A percentile compares a stretch with the other conserved stretches of the same genome.
Evolutionary conservation across 1,140 invertebrate genomes (phyloP).

Genomic region (Melipona quadrifasciata): DNA sequence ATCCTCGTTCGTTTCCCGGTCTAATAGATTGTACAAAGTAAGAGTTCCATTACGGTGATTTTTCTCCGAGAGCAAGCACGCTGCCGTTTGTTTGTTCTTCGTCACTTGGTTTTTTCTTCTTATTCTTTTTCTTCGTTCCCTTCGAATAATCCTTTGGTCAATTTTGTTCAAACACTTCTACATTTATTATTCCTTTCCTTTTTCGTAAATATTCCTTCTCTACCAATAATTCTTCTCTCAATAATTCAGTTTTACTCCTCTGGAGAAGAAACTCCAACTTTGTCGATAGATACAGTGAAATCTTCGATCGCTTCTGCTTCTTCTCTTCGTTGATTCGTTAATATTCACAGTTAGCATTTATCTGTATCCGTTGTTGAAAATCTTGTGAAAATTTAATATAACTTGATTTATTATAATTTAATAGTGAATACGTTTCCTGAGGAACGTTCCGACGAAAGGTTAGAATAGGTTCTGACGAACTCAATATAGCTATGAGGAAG

Average conservation of each 20-base stretch:
- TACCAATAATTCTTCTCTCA: too few relatives aligned
- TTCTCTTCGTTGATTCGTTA: neutral
- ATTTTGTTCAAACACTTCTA: neutral
- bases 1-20: neutral
- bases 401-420: too few relatives aligned
- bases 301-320: neutral
- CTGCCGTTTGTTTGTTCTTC: neutral
- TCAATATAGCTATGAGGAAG: too few relatives aligned
- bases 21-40: conserved; percentile 5
- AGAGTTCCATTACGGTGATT: neutral
- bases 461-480: too few relatives aligned
- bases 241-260: neutral
- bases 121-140: too few relatives aligned
- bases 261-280: neutral
- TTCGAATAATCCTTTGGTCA: neutral
- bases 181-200: neutral
- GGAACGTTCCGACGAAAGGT: too few relatives aligned
- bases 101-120: neutral
- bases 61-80: neutral
- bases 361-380: conserved; percentile 29
- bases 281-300: conserved; percentile 1
- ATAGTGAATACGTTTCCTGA: too few relatives aligned
- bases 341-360: conserved; percentile 30
- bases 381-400: conserved; percentile 7
- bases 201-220: too few relatives aligned